A percentile compares a stretch with the other conserved stretches of the same genome.
Evolutionary conservation across 2,888 invertebrate species (phyloP).

Genomic region (Macropis europaea): DNA sequence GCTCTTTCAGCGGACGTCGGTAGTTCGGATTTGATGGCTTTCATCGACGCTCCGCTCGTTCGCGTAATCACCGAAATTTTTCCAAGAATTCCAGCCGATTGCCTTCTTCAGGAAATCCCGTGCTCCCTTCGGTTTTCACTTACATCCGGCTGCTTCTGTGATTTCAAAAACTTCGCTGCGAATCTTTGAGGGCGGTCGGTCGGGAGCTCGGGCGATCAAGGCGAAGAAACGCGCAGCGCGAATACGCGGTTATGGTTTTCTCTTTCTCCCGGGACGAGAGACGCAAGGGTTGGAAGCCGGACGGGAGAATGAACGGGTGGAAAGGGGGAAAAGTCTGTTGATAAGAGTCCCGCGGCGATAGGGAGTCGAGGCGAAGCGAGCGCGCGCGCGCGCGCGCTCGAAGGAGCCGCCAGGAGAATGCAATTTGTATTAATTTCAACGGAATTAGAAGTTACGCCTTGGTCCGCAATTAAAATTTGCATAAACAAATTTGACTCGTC

Average conservation of each 20-base stretch:
- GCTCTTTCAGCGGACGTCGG: no score
- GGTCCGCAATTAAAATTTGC: constrained; percentile 72
- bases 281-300: not conserved
- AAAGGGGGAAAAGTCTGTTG: constrained; percentile 30
- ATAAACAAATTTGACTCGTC: constrained; percentile 69
- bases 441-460: constrained; percentile 70
- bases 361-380: constrained; percentile 22
- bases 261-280: constrained; percentile 3
- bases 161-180: no score
- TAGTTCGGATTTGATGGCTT: no score
- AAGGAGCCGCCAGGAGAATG: constrained; percentile 53
- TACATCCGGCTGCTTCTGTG: no score
- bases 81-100: no score
- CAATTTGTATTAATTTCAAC: constrained; percentile 73
- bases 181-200: not conserved
- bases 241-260: not conserved
- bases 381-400: constrained; percentile 10
- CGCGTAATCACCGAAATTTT: no score
- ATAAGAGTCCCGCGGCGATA: constrained; percentile 45
- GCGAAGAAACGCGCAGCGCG: not conserved
- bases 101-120: no score
- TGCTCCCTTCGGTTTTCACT: no score
- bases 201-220: constrained; percentile 12
- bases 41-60: no score
- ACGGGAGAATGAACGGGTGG: constrained; percentile 7